Conservation (phyloP, 1,140 invertebrate genomes). For the Heterodera carotae region DNA sequence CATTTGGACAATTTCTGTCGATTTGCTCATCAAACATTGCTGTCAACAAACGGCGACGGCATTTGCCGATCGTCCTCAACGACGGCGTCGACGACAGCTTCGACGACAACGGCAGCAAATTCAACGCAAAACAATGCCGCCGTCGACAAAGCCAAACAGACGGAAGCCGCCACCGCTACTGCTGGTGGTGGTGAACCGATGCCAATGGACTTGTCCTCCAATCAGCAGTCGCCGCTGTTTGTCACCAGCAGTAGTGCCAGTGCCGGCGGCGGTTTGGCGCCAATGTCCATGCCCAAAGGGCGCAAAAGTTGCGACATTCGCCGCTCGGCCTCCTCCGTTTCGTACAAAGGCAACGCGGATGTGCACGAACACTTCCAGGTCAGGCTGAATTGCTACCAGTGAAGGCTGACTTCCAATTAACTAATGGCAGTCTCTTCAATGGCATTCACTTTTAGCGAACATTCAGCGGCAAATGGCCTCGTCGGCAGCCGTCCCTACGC, state of each 20-base stretch:
- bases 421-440: too few species aligned
- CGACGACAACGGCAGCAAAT: neutral
- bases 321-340: slow-evolving; percentile 20
- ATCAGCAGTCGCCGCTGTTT: neutral
- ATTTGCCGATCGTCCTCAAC: neutral
- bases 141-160: neutral
- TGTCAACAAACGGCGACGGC: neutral
- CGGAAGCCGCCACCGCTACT: neutral
- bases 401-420: too few species aligned
- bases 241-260: too few species aligned
- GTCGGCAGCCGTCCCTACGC: slow-evolving; percentile 6
- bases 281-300: neutral
- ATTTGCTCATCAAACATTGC: neutral
- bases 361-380: slow-evolving; percentile 23
- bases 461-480: slow-evolving; percentile 29
- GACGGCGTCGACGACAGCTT: neutral
- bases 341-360: slow-evolving; percentile 23
- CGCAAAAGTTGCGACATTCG: slow-evolving; percentile 18
- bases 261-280: neutral
- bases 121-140: slow-evolving; percentile 1
- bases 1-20: neutral
- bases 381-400: neutral
- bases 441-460: neutral
- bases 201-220: neutral
- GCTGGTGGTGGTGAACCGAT: neutral